A percentile compares a stretch with the other conserved stretches of the same genome.
Evolutionary conservation across 2,113 vertebrate genomes (phyloP).

Genomic region (Cyanoramphus novaezelandiae): DNA sequence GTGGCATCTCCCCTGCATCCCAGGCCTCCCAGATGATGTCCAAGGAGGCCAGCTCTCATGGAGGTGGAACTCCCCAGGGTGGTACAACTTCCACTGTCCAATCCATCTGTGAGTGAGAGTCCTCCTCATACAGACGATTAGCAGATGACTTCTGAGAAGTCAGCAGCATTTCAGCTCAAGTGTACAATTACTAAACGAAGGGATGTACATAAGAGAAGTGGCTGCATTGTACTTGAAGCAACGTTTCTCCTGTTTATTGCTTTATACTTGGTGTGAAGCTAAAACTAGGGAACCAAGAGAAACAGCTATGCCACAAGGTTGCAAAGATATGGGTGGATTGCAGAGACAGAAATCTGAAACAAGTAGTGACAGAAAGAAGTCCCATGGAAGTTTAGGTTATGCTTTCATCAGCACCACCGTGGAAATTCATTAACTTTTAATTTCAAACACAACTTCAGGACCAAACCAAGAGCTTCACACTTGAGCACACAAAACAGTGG

Average conservation of each 20-base stretch:
- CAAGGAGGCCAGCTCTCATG: background rate
- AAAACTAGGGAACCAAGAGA: background rate
- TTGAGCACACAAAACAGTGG: background rate
- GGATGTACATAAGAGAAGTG: background rate
- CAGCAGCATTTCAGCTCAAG: background rate
- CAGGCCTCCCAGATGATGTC: background rate
- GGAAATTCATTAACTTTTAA: background rate
- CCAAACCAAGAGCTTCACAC: background rate
- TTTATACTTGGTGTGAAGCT: background rate
- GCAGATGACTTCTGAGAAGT: background rate
- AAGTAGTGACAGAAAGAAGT: background rate
- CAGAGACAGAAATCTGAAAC: background rate
- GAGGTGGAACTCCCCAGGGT: constrained; percentile 6
- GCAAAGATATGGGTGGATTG: background rate
- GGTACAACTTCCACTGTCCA: constrained; percentile 43
- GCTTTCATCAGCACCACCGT: background rate
- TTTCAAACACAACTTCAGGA: background rate
- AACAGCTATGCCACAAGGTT: background rate
- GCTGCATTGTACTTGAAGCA: background rate
- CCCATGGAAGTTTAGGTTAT: background rate
- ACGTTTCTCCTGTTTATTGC: background rate
- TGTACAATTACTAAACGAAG: background rate
- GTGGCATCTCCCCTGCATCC: background rate
- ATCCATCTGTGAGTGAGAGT: constrained; percentile 46
- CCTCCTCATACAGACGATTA: background rate